phyloP scores from a whole-genome alignment of 2,888 invertebrate species.

The Phoronis australis region DNA sequence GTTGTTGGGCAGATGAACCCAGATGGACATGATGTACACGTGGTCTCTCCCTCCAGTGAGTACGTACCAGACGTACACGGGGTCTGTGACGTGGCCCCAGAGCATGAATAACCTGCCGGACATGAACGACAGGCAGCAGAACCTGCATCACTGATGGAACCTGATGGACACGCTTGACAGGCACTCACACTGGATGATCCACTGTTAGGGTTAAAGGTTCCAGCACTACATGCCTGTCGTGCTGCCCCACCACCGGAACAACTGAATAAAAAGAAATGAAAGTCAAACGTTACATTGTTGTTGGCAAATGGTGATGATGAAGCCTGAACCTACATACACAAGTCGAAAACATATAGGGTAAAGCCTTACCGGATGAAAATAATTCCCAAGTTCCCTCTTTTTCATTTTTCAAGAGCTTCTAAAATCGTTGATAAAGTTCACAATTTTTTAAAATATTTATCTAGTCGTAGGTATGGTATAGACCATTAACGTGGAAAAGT shows the following conservation, averaged over 20 bases:
- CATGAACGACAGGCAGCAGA: constrained; percentile 30
- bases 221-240: constrained; percentile 21
- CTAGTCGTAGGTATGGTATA: too few species aligned
- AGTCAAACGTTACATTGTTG: too few species aligned
- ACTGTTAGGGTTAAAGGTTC: constrained; percentile 20
- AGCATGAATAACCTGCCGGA: constrained; percentile 35
- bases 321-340: too few species aligned
- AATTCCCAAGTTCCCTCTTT: too few species aligned
- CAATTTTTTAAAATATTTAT: too few species aligned
- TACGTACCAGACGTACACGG: constrained; percentile 28
- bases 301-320: too few species aligned
- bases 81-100: constrained; percentile 13
- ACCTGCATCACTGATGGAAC: constrained; percentile 22
- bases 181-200: constrained; percentile 11
- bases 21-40: constrained; percentile 34
- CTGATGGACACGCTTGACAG: constrained; percentile 21
- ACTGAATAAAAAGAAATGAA: constrained; percentile 18
- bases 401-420: too few species aligned
- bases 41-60: constrained; percentile 25
- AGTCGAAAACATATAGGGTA: too few species aligned
- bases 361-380: too few species aligned
- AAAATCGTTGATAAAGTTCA: too few species aligned
- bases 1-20: constrained; percentile 28
- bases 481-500: too few species aligned
- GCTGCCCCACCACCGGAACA: constrained; percentile 19